Evolutionary conservation across 1,140 invertebrate genomes (phyloP), one percentile per base, ranked within the genome.

Genomic region (Listronotus oregonensis): DNA sequence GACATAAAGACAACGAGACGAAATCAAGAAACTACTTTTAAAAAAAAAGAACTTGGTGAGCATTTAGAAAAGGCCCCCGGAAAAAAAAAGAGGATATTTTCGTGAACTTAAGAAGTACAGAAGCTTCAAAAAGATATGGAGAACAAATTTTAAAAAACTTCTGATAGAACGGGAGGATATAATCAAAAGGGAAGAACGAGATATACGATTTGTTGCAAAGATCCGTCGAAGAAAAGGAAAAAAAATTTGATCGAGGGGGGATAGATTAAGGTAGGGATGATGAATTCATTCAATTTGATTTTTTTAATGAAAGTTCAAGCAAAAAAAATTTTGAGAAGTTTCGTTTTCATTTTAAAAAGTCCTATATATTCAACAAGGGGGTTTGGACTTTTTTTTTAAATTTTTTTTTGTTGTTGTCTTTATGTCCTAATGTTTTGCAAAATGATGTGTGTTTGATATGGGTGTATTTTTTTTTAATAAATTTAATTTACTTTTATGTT

Each of bases 181-280:
- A 5, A n/a, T 27, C 0, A 66, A n/a, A 66, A 7, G 57, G 60
- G 15, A 60, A 49, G 32, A 43, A 60, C 10, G 64, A 66, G 15
- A 37, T 60, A 14, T 58, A 61, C 12, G 52, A 65, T 39, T 46
- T 54, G 12, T 32, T 67, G 40, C 43, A 71, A 37, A 11, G 44
- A 17, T 50, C 40, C 14, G 32, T 39, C 6, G 49, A 56, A 8
- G 67, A 71, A 52, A 68, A 72, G 50, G 67, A n/a, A 65, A 6
- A 32, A 42, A 31, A 32, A 43, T 31, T 6, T 44, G 10, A 43
- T 58, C 34, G 27, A 63, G n/a, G 17, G 15, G 37, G 12, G 51
- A 63, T 34, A 34, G 6, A 14, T 15, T 44, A n/a, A 44, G n/a
- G 43, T 44, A 18, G 21, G 21, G 21, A 27, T 27, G 21, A 27